Evolutionary conservation across 2,888 invertebrate species (phyloP).

Genomic region (Drosophila fungiperda): DNA sequence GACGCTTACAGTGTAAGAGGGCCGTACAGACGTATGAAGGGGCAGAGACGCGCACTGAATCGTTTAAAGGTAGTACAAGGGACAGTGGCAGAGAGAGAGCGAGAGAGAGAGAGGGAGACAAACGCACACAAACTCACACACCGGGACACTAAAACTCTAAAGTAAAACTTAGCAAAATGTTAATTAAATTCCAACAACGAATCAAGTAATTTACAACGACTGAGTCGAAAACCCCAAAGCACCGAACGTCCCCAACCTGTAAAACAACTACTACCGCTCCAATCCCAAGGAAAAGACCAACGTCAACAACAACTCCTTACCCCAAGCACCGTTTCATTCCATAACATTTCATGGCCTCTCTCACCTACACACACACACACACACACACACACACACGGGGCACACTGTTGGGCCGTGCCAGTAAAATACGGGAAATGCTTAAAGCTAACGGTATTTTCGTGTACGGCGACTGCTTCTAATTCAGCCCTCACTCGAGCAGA

Average conservation of each 20-base stretch:
- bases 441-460: constrained; percentile 79
- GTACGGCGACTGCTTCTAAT: constrained; percentile 74
- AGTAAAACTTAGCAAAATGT: constrained; percentile 79
- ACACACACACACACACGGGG: constrained; percentile 17
- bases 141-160: constrained; percentile 73
- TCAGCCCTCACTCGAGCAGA: constrained; percentile 31
- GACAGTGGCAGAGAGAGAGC: not conserved
- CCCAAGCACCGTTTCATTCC: constrained; percentile 16
- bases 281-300: not conserved
- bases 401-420: constrained; percentile 60
- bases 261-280: not conserved
- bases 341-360: constrained; percentile 38
- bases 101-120: not conserved
- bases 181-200: constrained; percentile 80
- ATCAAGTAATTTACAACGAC: constrained; percentile 80
- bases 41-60: constrained; percentile 6
- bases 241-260: constrained; percentile 44
- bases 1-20: not conserved
- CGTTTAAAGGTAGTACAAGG: not conserved
- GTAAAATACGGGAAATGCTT: constrained; percentile 80
- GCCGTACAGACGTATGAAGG: not conserved
- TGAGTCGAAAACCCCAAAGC: constrained; percentile 78
- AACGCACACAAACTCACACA: constrained; percentile 14
- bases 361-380: constrained; percentile 31
- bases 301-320: not conserved